Evolutionary conservation across 2,797 vertebrate genomes (phyloP).

Genomic region (Nannoperca obscura): DNA sequence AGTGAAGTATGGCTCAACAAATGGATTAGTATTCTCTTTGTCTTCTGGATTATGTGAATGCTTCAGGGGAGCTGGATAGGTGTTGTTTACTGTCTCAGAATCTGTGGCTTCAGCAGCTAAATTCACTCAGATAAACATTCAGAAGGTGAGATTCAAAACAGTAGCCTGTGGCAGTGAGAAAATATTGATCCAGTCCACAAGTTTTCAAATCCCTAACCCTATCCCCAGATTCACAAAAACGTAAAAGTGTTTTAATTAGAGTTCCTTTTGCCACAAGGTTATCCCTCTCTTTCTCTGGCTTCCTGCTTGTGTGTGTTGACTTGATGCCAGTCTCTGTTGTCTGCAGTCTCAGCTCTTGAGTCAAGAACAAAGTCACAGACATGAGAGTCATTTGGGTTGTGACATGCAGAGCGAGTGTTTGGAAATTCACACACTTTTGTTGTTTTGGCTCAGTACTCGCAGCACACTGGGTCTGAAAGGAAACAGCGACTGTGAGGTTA

Average conservation of each 20-base stretch:
- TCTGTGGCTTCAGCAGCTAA: constrained; percentile 64
- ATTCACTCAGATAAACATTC: constrained; percentile 71
- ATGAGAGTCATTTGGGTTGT: constrained; percentile 47
- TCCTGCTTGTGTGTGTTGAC: constrained; percentile 39
- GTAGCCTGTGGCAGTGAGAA: constrained; percentile 55
- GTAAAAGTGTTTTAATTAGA: constrained; percentile 75
- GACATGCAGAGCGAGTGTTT: constrained; percentile 26
- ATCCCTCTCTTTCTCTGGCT: not conserved
- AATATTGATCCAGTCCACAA: constrained; percentile 74
- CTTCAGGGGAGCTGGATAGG: constrained; percentile 45
- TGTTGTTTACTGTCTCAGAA: constrained; percentile 64
- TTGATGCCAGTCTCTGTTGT: constrained; percentile 52
- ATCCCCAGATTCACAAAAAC: constrained; percentile 36
- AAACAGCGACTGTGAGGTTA: constrained; percentile 27
- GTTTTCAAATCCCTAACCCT: constrained; percentile 57
- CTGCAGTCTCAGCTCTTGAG: constrained; percentile 52
- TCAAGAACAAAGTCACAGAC: constrained; percentile 63
- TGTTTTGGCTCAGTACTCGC: constrained; percentile 30
- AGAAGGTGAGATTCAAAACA: constrained; percentile 66
- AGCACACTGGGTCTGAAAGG: constrained; percentile 38
- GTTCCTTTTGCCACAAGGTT: constrained; percentile 52
- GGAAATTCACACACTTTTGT: constrained; percentile 14
- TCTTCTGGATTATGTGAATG: constrained; percentile 35
- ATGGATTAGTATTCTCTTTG: constrained; percentile 48
- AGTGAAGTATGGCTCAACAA: constrained; percentile 19